phyloP scores from a whole-genome alignment of 30 jellyfish, hydroid and myxozoan genomes.

The Hydractinia symbiolongicarpus region DNA sequence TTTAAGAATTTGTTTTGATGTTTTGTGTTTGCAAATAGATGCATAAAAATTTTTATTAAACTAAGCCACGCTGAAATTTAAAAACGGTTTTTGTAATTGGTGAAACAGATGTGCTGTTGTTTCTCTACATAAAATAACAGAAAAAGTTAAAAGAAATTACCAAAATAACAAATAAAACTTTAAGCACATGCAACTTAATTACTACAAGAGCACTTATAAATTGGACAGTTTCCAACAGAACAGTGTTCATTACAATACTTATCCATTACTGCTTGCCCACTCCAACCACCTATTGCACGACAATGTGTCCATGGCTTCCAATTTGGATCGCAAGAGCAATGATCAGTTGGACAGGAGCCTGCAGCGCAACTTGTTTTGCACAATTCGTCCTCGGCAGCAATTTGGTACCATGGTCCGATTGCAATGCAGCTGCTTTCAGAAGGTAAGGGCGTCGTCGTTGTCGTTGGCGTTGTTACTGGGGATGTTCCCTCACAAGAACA shows the following conservation, averaged over 20 bases:
- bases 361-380: conserved; percentile 4
- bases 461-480: not conserved
- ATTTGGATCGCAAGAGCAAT: conserved; percentile 16
- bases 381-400: conserved; percentile 4
- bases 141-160: no score
- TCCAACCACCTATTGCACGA: conserved; percentile 42
- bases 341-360: not conserved
- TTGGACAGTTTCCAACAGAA: conserved; percentile 71
- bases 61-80: no score
- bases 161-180: no score
- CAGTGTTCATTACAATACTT: conserved; percentile 68
- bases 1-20: no score
- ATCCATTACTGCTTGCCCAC: conserved; percentile 56
- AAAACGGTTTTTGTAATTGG: no score
- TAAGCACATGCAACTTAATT: no score
- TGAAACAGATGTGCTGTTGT: no score
- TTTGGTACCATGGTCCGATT: not conserved
- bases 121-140: no score
- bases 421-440: not conserved
- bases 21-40: no score
- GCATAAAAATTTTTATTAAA: no score
- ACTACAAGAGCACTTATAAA: no score
- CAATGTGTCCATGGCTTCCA: conserved; percentile 37
- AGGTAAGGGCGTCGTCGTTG: not conserved
- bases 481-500: conserved; percentile 8